Conservation (phyloP, 2,113 vertebrate genomes). For the Notiomystis cincta region DNA sequence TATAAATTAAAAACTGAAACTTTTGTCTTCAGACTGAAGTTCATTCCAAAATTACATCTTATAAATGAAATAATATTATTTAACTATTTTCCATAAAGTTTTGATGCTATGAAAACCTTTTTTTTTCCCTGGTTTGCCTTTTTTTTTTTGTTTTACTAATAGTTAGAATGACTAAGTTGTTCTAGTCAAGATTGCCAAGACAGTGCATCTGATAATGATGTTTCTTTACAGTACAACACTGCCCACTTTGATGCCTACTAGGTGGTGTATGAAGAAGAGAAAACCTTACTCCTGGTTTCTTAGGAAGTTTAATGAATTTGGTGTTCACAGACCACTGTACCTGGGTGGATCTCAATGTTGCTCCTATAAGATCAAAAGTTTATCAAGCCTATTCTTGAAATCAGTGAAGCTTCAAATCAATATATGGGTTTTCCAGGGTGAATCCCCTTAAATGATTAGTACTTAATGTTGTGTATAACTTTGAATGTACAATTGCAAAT, state of each 20-base stretch:
- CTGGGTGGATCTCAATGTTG: not conserved
- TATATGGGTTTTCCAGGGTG: not conserved
- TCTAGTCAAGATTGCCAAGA: not conserved
- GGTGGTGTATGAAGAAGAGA: not conserved
- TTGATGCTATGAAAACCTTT: not conserved
- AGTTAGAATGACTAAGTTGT: not conserved
- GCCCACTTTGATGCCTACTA: not conserved
- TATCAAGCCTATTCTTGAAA: not conserved
- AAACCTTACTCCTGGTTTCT: not conserved
- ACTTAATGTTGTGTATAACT: not conserved
- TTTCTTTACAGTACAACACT: not conserved
- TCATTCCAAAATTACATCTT: not conserved
- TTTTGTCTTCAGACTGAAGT: not conserved
- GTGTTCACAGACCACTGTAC: not conserved
- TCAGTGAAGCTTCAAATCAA: not conserved
- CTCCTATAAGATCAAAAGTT: not conserved
- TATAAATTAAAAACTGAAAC: not conserved
- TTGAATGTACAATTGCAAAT: not conserved
- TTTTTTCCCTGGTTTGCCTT: not conserved
- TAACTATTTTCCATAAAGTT: not conserved
- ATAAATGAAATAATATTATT: not conserved
- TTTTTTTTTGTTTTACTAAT: not conserved
- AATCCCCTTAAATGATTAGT: not conserved
- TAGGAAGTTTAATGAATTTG: not conserved
- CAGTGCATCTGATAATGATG: not conserved